These are phyloP conservation scores for Nymphalis io DNA, from an alignment of 1,140 invertebrate genomes.

Conservation along the genomic window DNA sequence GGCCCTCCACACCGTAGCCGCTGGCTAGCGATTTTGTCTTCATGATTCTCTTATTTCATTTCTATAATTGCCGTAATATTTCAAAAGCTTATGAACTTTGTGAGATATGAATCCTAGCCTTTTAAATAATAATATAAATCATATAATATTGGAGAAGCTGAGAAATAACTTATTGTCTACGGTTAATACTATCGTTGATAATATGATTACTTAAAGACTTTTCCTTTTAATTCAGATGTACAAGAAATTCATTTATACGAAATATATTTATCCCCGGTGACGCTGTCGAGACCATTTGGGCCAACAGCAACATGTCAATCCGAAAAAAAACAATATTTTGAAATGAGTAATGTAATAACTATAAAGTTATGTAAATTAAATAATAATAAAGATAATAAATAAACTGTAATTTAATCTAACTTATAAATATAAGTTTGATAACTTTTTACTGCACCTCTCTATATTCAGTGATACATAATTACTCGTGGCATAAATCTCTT, in stretches of 20 bases:
- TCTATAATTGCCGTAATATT: slow-evolving; percentile 49
- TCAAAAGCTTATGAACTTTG: background rate
- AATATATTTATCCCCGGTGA: no score
- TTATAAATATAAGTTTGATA: slow-evolving; percentile 10
- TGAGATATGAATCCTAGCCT: background rate
- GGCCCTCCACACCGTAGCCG: slow-evolving; percentile 61
- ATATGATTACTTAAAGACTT: no score
- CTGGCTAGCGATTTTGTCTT: slow-evolving; percentile 55
- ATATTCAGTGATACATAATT: slow-evolving; percentile 54
- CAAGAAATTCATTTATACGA: no score
- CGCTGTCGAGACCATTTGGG: no score
- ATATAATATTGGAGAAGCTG: background rate
- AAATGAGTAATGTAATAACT: no score
- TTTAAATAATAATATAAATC: background rate
- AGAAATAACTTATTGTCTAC: no score
- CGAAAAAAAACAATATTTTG: no score
- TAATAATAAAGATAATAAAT: slow-evolving; percentile 12
- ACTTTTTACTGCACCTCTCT: slow-evolving; percentile 12
- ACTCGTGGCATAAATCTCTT: slow-evolving; percentile 54
- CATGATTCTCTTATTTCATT: slow-evolving; percentile 57
- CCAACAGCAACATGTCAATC: no score
- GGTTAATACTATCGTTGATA: no score
- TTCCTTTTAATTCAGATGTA: no score
- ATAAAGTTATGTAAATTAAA: background rate
- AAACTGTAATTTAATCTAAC: slow-evolving; percentile 10